Base-by-base conservation (phyloP, 2,797 vertebrate species). In the Lithobates sylvaticus region DNA sequence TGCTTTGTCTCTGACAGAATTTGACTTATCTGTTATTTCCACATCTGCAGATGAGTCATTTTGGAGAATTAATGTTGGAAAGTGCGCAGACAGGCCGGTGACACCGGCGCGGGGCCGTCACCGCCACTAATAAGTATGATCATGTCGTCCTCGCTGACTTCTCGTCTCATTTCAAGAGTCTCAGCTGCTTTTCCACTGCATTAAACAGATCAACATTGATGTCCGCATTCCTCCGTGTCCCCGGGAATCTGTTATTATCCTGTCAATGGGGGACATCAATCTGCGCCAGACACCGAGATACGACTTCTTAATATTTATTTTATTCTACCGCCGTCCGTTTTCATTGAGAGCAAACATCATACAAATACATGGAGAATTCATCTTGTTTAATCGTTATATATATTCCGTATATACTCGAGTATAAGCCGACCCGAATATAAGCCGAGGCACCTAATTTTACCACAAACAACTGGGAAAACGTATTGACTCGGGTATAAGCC, bases 171-270 rank as follows among this genome's bases (percentile, higher is more conserved):
- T 81, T 86, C 65, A 23, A 75, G 67, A 58, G 64, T 54, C 61
- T 76, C 78, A 81, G 77, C 64, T 81, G 29, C 71, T 75, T 81
- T 81, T 81, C 73, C 78, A 70, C 64, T 61, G 39, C 84, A 80
- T 81, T 86, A 81, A 70, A 68, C 78, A 36, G 71, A 86, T 36
- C 72, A 76, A 76, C 78, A 29, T 76, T 44, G 29, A 29, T 27
- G 64, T 75, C 64, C 72, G 58, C 42, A 61, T 61, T 10, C 36
- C 23, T 10, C 34, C 2, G 12, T 15, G 54, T 36, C 78, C 58
- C 34, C 36, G 32, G 16, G 32, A 32, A 21, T 15, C n/a, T 23
- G 78, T 76, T 68, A 81, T 86, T 86, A 86, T 77, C 47, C 21
- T 84, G 74, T 84, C 83, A 78, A 47, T 21, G 47, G 21, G 9